Conservation (phyloP, 2,888 invertebrate genomes). For the Cactoblastis cactorum region DNA sequence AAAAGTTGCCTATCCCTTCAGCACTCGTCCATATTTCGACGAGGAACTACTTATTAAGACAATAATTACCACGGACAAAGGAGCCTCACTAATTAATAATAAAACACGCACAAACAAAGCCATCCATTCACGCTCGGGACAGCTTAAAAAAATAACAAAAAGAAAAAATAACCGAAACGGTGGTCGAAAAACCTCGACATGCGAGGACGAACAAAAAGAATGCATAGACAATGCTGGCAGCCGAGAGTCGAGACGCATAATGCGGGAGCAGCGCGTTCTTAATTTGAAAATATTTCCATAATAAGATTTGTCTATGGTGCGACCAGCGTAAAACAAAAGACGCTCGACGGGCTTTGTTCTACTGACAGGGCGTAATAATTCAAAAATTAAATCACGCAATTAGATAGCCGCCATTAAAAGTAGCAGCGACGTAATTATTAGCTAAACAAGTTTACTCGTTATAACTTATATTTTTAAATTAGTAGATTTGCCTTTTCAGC, state of each 20-base stretch:
- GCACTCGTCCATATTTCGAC: constrained; percentile 58
- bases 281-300: constrained; percentile 79
- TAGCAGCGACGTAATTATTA: constrained; percentile 45
- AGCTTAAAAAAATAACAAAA: constrained; percentile 59
- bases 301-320: constrained; percentile 78
- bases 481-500: constrained; percentile 64
- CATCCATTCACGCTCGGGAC: constrained; percentile 74
- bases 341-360: constrained; percentile 57
- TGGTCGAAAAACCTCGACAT: constrained; percentile 78
- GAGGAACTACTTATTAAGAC: constrained; percentile 79
- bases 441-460: constrained; percentile 68
- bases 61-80: constrained; percentile 79
- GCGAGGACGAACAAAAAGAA: constrained; percentile 75
- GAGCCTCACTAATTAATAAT: constrained; percentile 78
- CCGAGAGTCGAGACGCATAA: constrained; percentile 76
- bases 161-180: constrained; percentile 73
- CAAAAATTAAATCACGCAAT: constrained; percentile 53
- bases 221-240: constrained; percentile 77
- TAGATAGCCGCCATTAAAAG: constrained; percentile 29
- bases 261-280: constrained; percentile 76
- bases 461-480: constrained; percentile 64
- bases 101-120: constrained; percentile 78
- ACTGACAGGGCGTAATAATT: constrained; percentile 66
- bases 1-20: constrained; percentile 62
- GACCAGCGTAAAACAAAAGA: constrained; percentile 69